A percentile compares a stretch with the other conserved stretches of the same genome.
Conservation (phyloP, 2,888 invertebrate species). For the Ectropis crepuscularia region DNA sequence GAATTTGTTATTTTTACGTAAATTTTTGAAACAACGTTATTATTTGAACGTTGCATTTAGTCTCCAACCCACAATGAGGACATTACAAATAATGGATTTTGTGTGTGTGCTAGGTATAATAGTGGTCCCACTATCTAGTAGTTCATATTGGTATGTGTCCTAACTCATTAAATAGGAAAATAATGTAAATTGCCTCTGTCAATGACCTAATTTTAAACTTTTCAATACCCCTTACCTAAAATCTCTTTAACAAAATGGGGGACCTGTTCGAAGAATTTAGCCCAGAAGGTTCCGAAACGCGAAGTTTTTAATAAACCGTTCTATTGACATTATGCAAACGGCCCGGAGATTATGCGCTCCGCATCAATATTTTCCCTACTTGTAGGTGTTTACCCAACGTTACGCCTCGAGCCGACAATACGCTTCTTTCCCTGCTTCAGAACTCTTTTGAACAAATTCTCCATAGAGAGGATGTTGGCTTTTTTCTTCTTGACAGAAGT, state of each 20-base stretch:
- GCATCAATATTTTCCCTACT: slow-evolving; percentile 47
- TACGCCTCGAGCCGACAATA: slow-evolving; percentile 56
- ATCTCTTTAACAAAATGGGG: slow-evolving; percentile 13
- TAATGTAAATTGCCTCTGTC: background rate
- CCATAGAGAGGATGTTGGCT: slow-evolving; percentile 40
- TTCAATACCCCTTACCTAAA: slow-evolving; percentile 6
- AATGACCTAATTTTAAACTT: background rate
- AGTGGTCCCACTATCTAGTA: too few relatives aligned
- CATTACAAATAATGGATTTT: too few relatives aligned
- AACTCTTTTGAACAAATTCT: slow-evolving; percentile 42
- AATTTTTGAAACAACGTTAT: background rate
- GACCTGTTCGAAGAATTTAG: slow-evolving; percentile 1
- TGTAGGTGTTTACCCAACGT: slow-evolving; percentile 58
- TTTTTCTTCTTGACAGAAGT: background rate
- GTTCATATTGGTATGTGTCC: too few relatives aligned
- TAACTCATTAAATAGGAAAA: too few relatives aligned
- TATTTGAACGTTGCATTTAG: background rate
- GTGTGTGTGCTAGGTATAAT: too few relatives aligned
- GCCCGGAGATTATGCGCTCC: slow-evolving; percentile 41
- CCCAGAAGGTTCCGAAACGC: slow-evolving; percentile 9
- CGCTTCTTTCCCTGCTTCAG: slow-evolving; percentile 53
- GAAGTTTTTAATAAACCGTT: slow-evolving; percentile 35
- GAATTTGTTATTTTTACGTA: background rate
- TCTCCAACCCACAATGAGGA: too few relatives aligned
- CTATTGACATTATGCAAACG: slow-evolving; percentile 51